Conservation (phyloP, 1,140 invertebrate species). For the Orchesella cincta region DNA sequence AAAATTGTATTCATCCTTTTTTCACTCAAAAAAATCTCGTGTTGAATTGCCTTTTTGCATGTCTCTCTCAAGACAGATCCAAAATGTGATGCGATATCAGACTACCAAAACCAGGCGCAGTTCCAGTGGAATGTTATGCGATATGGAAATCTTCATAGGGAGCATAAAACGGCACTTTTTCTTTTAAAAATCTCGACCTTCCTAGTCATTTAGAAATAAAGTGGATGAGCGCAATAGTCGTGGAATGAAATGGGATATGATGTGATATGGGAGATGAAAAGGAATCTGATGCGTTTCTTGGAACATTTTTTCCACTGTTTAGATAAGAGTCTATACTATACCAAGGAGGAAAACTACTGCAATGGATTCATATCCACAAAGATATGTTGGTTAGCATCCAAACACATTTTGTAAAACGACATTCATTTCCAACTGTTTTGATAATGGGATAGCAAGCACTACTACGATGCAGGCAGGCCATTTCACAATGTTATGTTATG, state of each 20-base stretch:
- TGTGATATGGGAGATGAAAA: not conserved
- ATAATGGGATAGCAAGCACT: no score
- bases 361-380: not conserved
- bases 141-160: not conserved
- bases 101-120: not conserved
- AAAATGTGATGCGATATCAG: not conserved
- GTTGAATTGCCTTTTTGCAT: not conserved
- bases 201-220: not conserved
- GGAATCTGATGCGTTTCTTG: not conserved
- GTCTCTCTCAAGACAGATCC: no score
- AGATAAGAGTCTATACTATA: not conserved
- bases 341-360: not conserved
- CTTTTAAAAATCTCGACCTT: slow-evolving; percentile 18
- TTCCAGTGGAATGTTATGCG: not conserved
- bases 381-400: no score
- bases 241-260: slow-evolving; percentile 2
- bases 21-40: not conserved
- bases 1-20: slow-evolving; percentile 18
- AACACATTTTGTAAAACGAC: no score
- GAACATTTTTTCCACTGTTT: not conserved
- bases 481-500: no score
- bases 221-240: not conserved
- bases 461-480: no score
- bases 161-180: not conserved
- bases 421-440: no score